Percentiles rank a stretch among this genome's conserved stretches.
Conservation (phyloP, 2,797 vertebrate species). For the Arremon brunneinucha region DNA sequence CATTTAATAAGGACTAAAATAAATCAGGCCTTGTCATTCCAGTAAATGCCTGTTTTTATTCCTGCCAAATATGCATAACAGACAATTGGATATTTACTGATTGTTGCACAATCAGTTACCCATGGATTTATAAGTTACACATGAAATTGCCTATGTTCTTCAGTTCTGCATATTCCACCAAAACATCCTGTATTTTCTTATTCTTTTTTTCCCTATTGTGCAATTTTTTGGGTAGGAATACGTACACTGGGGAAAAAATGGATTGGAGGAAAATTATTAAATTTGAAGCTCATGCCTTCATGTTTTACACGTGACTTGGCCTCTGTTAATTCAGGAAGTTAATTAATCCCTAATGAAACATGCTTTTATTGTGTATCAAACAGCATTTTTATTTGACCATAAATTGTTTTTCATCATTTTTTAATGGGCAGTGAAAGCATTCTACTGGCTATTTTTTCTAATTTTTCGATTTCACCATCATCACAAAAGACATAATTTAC, state of each 20-base stretch:
- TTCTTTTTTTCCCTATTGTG: neutral
- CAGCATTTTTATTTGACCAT: neutral
- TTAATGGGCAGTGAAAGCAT: neutral
- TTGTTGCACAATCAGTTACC: neutral
- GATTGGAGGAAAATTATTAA: neutral
- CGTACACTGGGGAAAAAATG: neutral
- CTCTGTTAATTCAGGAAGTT: neutral
- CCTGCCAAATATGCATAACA: neutral
- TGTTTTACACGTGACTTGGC: neutral
- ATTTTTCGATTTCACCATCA: neutral
- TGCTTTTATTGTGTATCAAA: neutral
- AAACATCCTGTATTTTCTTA: neutral
- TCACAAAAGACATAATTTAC: neutral
- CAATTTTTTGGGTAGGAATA: neutral
- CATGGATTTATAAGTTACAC: neutral
- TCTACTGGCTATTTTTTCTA: neutral
- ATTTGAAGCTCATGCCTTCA: neutral
- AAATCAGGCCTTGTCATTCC: neutral
- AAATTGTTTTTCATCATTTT: neutral
- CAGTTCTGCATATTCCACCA: neutral
- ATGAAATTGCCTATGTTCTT: neutral
- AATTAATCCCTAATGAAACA: neutral
- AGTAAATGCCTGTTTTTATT: neutral
- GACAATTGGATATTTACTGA: neutral
- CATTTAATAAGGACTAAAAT: neutral